A percentile compares a stretch with the other conserved stretches of the same genome.
These are phyloP conservation scores for Phrynocephalus guinanensis DNA, from an alignment of 2,797 vertebrate species.

Conservation along the genomic window DNA sequence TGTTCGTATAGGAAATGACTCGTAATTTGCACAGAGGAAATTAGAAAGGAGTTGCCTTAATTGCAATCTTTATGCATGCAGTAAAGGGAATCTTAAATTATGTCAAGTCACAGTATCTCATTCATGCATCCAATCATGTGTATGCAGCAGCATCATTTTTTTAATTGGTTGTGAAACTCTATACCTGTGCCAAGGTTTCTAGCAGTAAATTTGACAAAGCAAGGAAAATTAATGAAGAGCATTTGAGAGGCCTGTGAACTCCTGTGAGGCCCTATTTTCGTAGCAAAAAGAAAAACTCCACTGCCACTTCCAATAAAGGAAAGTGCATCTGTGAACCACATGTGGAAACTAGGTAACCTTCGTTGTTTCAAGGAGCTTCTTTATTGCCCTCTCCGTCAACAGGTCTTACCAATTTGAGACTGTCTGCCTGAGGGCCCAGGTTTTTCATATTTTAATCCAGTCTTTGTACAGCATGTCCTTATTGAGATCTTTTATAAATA, in stretches of 20 bases:
- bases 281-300: too few species aligned
- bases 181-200: accelerated
- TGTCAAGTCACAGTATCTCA: neutral
- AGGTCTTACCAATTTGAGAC: neutral
- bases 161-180: neutral
- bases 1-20: slow-evolving; percentile 16
- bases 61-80: slow-evolving; percentile 28
- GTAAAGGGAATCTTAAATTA: neutral
- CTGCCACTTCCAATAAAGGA: too few species aligned
- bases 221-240: neutral
- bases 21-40: slow-evolving; percentile 46
- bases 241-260: neutral
- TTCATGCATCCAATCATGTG: slow-evolving; percentile 1
- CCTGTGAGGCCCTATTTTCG: neutral
- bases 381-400: neutral
- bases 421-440: neutral
- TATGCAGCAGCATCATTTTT: slow-evolving; percentile 26
- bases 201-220: neutral
- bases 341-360: neutral
- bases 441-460: neutral
- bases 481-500: neutral
- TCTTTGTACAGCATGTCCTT: neutral
- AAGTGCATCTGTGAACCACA: neutral
- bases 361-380: neutral
- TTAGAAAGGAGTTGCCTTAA: slow-evolving; percentile 40